Conservation (phyloP, 2,888 invertebrate genomes). For the Cryptus viduatorius region DNA sequence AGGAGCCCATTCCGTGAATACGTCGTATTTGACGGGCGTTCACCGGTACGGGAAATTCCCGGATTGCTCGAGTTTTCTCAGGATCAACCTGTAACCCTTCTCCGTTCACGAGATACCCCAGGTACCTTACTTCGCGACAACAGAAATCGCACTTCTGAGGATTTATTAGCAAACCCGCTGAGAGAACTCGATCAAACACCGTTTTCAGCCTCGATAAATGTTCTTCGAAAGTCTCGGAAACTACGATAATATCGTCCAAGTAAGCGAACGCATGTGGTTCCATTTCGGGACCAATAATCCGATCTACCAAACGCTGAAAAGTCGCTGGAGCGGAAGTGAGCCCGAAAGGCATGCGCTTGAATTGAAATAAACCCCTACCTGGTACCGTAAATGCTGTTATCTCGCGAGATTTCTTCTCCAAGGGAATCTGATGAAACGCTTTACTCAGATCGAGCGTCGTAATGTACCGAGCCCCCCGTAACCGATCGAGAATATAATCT, state of each 20-base stretch:
- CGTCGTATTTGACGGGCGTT: no score
- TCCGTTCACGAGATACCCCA: slow-evolving; percentile 34
- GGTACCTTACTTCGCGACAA: not conserved
- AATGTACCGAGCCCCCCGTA: slow-evolving; percentile 75
- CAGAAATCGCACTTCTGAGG: slow-evolving; percentile 1
- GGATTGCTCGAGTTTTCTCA: slow-evolving; percentile 9
- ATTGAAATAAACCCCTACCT: slow-evolving; percentile 73
- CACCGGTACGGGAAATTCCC: not conserved
- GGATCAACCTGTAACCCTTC: slow-evolving; percentile 29
- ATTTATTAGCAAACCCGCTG: slow-evolving; percentile 20
- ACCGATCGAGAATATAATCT: slow-evolving; percentile 73
- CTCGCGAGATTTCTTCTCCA: slow-evolving; percentile 65
- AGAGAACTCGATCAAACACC: slow-evolving; percentile 14
- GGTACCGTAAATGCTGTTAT: slow-evolving; percentile 77
- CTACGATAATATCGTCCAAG: slow-evolving; percentile 64
- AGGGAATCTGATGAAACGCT: slow-evolving; percentile 75
- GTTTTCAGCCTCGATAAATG: slow-evolving; percentile 19
- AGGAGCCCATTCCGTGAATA: no score
- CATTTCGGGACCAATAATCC: slow-evolving; percentile 69
- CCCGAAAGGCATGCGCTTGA: slow-evolving; percentile 75
- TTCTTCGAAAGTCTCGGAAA: slow-evolving; percentile 33
- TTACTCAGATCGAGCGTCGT: slow-evolving; percentile 76
- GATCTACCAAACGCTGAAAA: slow-evolving; percentile 75
- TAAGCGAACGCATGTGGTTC: slow-evolving; percentile 60
- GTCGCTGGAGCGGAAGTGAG: slow-evolving; percentile 74